Evolutionary conservation across 1,140 invertebrate genomes (phyloP), one percentile per base, ranked within the genome.

Genomic region (Pseudomyrmex gracilis): DNA sequence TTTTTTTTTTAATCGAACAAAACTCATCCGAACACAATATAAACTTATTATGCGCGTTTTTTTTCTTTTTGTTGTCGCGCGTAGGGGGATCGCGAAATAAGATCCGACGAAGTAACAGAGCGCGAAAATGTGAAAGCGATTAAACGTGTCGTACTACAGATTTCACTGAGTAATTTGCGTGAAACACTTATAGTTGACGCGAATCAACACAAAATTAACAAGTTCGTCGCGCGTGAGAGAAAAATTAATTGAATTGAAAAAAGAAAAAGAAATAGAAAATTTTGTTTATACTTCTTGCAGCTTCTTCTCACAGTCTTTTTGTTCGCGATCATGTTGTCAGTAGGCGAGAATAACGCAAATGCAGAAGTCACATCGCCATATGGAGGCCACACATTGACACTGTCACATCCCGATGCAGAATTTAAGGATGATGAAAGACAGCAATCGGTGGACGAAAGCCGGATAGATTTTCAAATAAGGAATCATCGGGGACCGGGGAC

Each of bases 401-500:
- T 67, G 68, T 24, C n/a, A n/a, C n/a, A 58, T 78, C 20, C 64
- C 3, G 1, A 9, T 68, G 3, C 13, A 10, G 24, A 47, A 13
- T 70, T 88, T 89, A 70, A 73, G 8, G 64, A 20, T 5, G 10
- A 12, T 5, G 10, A 12, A 64, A 60, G 12, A n/a, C 82, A 90
- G 55, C 78, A 90, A 13, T 91, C 90, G 1, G 63, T 89, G 1
- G 67, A 92, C 61, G 93, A 92, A 4, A 93, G 94, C 13, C 89
- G 95, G 73, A 90, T 95, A 73, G 94, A 95, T 82, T 95, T 95
- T 92, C 95, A 96, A 90, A 94, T 96, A 60, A 95, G 95, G 85
- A 97, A 97, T 53, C 97, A 97, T 92, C 95, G 96, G 70, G 97
- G 97, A 57, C 97, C 97, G 1, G 95, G 97, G 86, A 97, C 97